Percentiles rank a stretch among this genome's conserved stretches.
Evolutionary conservation across 2,113 vertebrate genomes (phyloP).

Genomic region (Neofelis nebulosa): DNA sequence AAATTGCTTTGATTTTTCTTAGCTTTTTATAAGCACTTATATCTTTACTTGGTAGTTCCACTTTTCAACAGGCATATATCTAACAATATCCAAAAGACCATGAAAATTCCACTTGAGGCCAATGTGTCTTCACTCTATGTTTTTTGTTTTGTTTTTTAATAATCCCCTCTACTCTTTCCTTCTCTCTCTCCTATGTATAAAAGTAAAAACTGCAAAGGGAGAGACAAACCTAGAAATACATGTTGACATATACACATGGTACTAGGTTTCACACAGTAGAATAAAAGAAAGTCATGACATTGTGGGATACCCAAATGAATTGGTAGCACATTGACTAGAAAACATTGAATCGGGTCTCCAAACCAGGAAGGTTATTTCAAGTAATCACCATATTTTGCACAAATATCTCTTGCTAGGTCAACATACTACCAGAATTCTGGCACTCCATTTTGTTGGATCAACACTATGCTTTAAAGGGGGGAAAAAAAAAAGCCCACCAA

Average conservation of each 20-base stretch:
- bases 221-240: neutral
- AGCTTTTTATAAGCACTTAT: neutral
- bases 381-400: neutral
- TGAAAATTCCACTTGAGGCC: neutral
- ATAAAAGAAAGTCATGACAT: neutral
- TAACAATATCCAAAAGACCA: neutral
- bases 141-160: neutral
- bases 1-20: neutral
- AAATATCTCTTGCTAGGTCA: slow-evolving; percentile 16
- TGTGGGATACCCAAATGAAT: neutral
- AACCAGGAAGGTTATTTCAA: neutral
- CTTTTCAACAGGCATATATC: neutral
- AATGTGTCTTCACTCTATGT: neutral
- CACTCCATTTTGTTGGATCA: neutral
- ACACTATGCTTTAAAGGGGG: neutral
- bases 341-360: neutral
- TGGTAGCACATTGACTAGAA: neutral
- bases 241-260: neutral
- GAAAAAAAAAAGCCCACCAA: neutral
- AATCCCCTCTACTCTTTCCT: neutral
- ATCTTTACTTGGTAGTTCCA: neutral
- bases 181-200: neutral
- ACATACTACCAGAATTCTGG: neutral
- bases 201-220: neutral
- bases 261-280: neutral